Percentiles rank a stretch among this genome's conserved stretches.
Conservation (phyloP, 2,113 vertebrate genomes). For the Puntigrus tetrazona region DNA sequence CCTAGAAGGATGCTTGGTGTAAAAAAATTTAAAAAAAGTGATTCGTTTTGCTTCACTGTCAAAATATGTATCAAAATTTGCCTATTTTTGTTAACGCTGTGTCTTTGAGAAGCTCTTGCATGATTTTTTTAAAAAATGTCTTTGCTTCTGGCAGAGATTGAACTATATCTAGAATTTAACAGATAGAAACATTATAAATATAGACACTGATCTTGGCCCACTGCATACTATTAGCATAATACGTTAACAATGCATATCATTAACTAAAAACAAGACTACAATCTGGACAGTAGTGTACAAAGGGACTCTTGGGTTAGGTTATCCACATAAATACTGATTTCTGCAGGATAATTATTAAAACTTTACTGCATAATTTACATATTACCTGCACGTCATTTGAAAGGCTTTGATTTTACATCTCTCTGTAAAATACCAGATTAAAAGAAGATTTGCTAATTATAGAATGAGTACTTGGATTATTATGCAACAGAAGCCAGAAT, state of each 20-base stretch:
- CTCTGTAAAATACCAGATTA: conserved; percentile 34
- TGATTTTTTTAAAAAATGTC: not conserved
- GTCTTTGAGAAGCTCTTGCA: not conserved
- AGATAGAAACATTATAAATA: conserved; percentile 50
- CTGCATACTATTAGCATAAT: conserved; percentile 58
- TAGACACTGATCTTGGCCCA: conserved; percentile 48
- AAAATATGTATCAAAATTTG: conserved; percentile 1
- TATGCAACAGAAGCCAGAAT: conserved; percentile 37
- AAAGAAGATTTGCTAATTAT: conserved; percentile 40
- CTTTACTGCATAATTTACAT: not conserved
- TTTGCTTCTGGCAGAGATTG: not conserved
- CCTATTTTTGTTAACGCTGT: not conserved
- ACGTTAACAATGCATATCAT: conserved; percentile 54
- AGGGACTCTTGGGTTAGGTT: conserved; percentile 10
- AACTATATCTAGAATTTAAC: conserved; percentile 17
- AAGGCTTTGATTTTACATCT: conserved; percentile 6
- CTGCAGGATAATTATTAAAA: not conserved
- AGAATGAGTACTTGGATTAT: conserved; percentile 12
- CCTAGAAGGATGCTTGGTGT: not conserved
- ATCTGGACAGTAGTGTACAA: not conserved
- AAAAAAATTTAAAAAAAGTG: not conserved
- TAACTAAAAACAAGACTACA: conserved; percentile 40
- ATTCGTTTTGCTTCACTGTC: not conserved
- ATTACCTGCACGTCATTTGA: not conserved
- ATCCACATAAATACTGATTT: conserved; percentile 26